Percentiles rank a stretch among this genome's conserved stretches.
Evolutionary conservation across 2,113 vertebrate genomes (phyloP).

Genomic region (Tragulus kanchil): DNA sequence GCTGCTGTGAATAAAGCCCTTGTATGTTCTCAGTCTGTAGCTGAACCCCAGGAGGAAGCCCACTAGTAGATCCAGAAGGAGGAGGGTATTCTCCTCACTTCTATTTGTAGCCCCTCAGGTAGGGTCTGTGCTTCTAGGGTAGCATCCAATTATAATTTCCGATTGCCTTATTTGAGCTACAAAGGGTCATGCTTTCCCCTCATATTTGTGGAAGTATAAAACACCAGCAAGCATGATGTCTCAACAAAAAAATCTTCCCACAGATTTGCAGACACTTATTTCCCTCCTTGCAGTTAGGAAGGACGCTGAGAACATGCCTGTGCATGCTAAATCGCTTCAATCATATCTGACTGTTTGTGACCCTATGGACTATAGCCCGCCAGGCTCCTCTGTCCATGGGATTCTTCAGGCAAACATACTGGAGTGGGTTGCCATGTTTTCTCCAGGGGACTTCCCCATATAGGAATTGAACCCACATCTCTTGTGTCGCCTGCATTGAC

Average conservation of each 20-base stretch:
- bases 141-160: conserved; percentile 37
- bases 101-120: background rate
- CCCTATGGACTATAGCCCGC: background rate
- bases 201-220: conserved; percentile 49
- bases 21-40: background rate
- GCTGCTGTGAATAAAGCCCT: background rate
- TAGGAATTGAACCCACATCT: background rate
- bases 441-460: background rate
- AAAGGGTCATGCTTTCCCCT: background rate
- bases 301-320: no score
- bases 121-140: background rate
- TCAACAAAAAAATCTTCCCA: background rate
- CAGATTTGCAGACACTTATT: background rate
- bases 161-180: conserved; percentile 22
- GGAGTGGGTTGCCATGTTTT: background rate
- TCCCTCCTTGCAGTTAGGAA: background rate
- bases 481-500: background rate
- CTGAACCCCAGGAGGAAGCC: background rate
- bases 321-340: background rate
- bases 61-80: background rate
- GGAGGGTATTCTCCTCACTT: background rate
- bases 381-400: background rate
- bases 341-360: background rate
- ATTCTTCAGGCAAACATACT: background rate
- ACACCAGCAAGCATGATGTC: conserved; percentile 1